Conservation (phyloP, 2,888 invertebrate genomes). For the Harpagoxenus sublaevis region DNA sequence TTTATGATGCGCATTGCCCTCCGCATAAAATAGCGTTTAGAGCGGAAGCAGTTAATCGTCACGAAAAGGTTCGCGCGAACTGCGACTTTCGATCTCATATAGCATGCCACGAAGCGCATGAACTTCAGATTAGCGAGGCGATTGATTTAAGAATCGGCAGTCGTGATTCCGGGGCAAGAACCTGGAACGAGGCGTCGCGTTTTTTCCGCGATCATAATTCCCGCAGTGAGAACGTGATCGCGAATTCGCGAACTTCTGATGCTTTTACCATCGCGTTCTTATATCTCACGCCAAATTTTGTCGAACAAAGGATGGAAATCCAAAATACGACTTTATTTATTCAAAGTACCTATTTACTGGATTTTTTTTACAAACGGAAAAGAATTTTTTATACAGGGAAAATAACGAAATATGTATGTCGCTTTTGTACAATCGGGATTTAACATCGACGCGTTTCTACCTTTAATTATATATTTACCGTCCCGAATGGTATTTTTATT, state of each 20-base stretch:
- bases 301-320: neutral
- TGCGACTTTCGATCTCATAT: conserved; percentile 68
- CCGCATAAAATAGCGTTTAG: neutral
- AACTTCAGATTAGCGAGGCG: conserved; percentile 11
- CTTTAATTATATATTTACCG: conserved; percentile 29
- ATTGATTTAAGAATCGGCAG: conserved; percentile 6
- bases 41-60: conserved; percentile 38
- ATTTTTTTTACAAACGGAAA: neutral
- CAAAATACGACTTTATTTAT: conserved; percentile 7
- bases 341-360: neutral
- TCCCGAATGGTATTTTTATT: neutral
- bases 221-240: neutral
- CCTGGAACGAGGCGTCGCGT: neutral
- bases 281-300: neutral
- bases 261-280: conserved; percentile 18
- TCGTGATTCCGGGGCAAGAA: neutral
- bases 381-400: neutral
- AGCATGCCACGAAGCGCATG: conserved; percentile 63
- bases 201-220: conserved; percentile 4
- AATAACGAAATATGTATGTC: neutral
- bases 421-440: conserved; percentile 17
- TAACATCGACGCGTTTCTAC: neutral
- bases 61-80: conserved; percentile 45
- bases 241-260: conserved; percentile 1
- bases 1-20: conserved; percentile 16